A percentile compares a stretch with the other conserved stretches of the same genome.
Evolutionary conservation across 2,113 vertebrate species (phyloP).

Genomic region (Passer domesticus): DNA sequence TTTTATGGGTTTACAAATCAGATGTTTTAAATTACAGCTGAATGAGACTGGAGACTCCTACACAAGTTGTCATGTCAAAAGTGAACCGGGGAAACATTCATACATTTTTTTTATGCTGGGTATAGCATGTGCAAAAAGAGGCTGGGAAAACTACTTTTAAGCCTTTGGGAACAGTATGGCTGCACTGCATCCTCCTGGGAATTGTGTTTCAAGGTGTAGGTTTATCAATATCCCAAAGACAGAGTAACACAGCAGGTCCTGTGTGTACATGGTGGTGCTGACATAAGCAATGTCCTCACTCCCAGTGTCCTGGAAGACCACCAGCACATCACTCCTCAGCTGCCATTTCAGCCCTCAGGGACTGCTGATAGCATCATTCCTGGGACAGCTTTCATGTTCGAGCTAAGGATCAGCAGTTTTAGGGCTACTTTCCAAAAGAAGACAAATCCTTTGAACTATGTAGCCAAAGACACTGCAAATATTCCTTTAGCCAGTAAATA

Average conservation of each 20-base stretch:
- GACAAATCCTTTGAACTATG: constrained; percentile 34
- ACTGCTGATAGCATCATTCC: constrained; percentile 41
- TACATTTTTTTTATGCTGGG: not conserved
- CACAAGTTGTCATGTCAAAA: constrained; percentile 59
- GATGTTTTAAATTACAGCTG: constrained; percentile 68
- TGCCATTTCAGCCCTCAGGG: constrained; percentile 28
- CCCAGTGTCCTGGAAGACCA: not conserved
- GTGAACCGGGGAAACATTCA: constrained; percentile 9
- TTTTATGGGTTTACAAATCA: constrained; percentile 65
- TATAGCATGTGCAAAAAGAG: not conserved
- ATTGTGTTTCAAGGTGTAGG: not conserved
- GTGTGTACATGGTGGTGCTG: not conserved
- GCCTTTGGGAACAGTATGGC: not conserved
- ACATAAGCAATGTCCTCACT: not conserved
- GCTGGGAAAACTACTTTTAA: not conserved
- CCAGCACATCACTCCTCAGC: constrained; percentile 1
- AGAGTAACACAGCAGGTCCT: not conserved
- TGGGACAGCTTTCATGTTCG: constrained; percentile 19
- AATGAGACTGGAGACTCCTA: constrained; percentile 57
- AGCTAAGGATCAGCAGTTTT: constrained; percentile 45
- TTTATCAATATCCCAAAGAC: not conserved
- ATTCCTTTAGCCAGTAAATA: constrained; percentile 30
- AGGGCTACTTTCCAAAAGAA: constrained; percentile 43
- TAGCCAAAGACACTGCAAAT: constrained; percentile 43
- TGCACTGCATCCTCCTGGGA: not conserved